Evolutionary conservation across 2,888 invertebrate species (phyloP), one percentile per base, ranked within the genome.

Genomic region (Heteropelma amictum): DNA sequence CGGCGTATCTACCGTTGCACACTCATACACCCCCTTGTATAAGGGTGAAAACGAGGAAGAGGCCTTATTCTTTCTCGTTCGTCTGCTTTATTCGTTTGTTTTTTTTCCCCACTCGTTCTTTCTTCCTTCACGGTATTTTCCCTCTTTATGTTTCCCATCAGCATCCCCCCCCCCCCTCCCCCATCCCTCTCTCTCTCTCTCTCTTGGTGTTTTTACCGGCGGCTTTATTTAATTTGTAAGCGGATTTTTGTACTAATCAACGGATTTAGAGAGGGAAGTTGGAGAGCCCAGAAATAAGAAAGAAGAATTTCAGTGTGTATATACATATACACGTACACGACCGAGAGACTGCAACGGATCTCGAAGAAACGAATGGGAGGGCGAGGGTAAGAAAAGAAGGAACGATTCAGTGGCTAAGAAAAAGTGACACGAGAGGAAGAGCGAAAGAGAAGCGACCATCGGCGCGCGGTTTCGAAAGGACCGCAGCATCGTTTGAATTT

Each of bases 211-310:
- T 83, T n/a, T 82, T 82, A 77, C 82, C 76, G 80, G 81, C 77
- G 80, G 83, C 80, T 84, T 85, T 84, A 86, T 88, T 88, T 87
- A 88, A 88, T 88, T 88, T 87, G 88, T 87, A 88, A 88, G 85
- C 87, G 86, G 86, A 88, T 88, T 88, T 88, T 88, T 88, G 86
- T 87, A 85, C 87, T 88, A 88, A 88, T 88, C 88, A 88, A 85
- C 87, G 86, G 87, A 86, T 86, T 87, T 87, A 86, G 86, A 73
- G 67, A 73, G 67, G 64, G 54, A 68, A 68, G 63, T 61, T 45
- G 28, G 19, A 42, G 68, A 67, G 47, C 70, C 61, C 64, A 60
- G 49, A 64, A 60, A 60, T 64, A 69, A 58, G 68, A 42, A 33
- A 45, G 30, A 30, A 30, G 33, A 51, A 42, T 23, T 21, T 6